Base-by-base conservation (phyloP, 2,113 vertebrate genomes). In the Cebidichthys violaceus region DNA sequence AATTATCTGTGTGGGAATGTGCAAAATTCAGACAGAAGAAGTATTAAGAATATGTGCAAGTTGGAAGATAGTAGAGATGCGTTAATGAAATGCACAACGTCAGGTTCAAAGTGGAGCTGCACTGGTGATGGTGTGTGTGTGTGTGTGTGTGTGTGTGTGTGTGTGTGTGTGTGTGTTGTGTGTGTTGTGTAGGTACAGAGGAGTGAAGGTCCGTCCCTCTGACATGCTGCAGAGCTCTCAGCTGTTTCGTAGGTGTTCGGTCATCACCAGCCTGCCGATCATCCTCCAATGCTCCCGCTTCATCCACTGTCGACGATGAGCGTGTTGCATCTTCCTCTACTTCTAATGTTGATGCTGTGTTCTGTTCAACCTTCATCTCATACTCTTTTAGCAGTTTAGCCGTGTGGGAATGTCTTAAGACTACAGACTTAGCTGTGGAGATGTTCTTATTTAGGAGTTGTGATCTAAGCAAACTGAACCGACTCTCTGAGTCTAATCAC, bases 141-240 rank as follows among this genome's bases (percentile, higher is more conserved):
- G 33, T 35, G 33, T 35, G 33, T 35, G 33, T 35, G 33, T 35
- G 33, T 35, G 33, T 35, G 33, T 35, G 33, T 35, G 33, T 35
- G 33, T 35, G 33, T 35, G 33, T 35, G 18, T n/a, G 11, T 70
- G 29, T 54, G 45, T 55, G 17, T 41, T 35, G 57, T 67, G 69
- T 72, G 59, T 67, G 27, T 69, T 24, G 45, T 4, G 52, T 64
- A 79, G 70, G 69, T 79, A 20, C 61, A 69, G 70, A 68, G 47
- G 35, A 50, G 15, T 84, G 70, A 68, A 68, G 50, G n/a, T 31
- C 54, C 6, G 68, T n/a, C 52, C 33, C 11, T 54, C 54, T 47
- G 59, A 20, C 59, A 1, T 17, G 20, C 47, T 7, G 14, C n/a
- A n/a, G 24, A 41, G 17, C 37, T 29, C n/a, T 10, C 15, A 29